A percentile compares a stretch with the other conserved stretches of the same genome.
Evolutionary conservation across 2,797 vertebrate genomes (phyloP).

Genomic region (Pseudochirops cupreus): DNA sequence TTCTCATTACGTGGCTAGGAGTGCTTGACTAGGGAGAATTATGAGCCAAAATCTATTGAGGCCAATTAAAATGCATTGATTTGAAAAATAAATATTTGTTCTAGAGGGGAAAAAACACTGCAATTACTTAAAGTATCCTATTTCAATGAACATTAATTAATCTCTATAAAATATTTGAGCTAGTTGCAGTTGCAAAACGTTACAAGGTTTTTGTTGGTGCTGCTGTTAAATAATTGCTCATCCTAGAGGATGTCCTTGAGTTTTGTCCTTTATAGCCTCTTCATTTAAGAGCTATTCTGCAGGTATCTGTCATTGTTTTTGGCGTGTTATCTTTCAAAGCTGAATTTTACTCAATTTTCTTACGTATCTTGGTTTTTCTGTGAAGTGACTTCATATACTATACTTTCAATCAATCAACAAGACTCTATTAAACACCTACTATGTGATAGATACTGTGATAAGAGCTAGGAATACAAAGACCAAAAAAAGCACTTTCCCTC

Average conservation of each 20-base stretch:
- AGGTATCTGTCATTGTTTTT: neutral
- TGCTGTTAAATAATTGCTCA: neutral
- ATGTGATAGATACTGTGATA: neutral
- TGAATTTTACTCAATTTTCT: constrained; percentile 24
- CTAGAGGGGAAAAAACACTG: constrained; percentile 33
- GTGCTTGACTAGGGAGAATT: neutral
- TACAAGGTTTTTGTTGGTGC: neutral
- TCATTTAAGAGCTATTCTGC: constrained; percentile 2
- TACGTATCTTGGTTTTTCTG: constrained; percentile 36
- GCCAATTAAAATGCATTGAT: constrained; percentile 70
- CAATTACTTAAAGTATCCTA: constrained; percentile 65
- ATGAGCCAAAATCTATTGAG: neutral
- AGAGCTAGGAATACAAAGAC: neutral
- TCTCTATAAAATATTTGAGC: constrained; percentile 46
- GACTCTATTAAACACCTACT: constrained; percentile 24
- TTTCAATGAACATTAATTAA: constrained; percentile 62
- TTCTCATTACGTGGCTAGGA: neutral
- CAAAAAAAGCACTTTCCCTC: neutral
- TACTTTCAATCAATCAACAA: constrained; percentile 31
- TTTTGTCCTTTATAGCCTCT: constrained; percentile 1
- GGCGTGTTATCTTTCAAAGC: constrained; percentile 14
- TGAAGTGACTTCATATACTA: constrained; percentile 7
- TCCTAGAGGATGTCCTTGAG: constrained; percentile 36
- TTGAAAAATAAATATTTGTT: constrained; percentile 61
- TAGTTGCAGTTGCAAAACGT: constrained; percentile 44